phyloP scores from a whole-genome alignment of 1,140 invertebrate species.

The Drosophila punjabiensis region DNA sequence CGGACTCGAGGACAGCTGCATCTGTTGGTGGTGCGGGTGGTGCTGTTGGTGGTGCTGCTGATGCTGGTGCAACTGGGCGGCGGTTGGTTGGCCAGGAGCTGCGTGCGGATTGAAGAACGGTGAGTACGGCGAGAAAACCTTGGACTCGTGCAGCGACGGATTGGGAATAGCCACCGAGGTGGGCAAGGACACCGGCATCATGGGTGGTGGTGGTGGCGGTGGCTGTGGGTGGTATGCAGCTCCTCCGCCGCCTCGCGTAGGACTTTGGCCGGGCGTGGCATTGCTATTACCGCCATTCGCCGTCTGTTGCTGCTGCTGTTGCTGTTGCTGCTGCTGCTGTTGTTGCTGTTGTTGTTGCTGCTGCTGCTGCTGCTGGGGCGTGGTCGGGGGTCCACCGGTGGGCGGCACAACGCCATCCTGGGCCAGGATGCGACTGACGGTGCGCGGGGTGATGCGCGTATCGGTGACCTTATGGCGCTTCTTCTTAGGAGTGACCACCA shows the following conservation, averaged over 20 bases:
- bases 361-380: slow-evolving; percentile 47
- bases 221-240: slow-evolving; percentile 87
- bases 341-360: slow-evolving; percentile 50
- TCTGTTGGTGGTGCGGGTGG: slow-evolving; percentile 66
- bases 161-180: slow-evolving; percentile 98
- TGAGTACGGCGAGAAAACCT: slow-evolving; percentile 96
- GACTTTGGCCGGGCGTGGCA: slow-evolving; percentile 86
- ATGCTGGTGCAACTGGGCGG: slow-evolving; percentile 84
- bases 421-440: slow-evolving; percentile 93
- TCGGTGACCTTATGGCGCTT: slow-evolving; percentile 99
- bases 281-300: slow-evolving; percentile 56
- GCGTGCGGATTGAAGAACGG: slow-evolving; percentile 91
- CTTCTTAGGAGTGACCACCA: slow-evolving; percentile 97
- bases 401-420: slow-evolving; percentile 91
- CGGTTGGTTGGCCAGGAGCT: slow-evolving; percentile 80
- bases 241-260: slow-evolving; percentile 88
- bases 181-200: slow-evolving; percentile 89
- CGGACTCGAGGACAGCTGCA: slow-evolving; percentile 86
- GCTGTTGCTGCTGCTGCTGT: slow-evolving; percentile 51
- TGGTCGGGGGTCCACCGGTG: slow-evolving; percentile 47
- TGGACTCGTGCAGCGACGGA: slow-evolving; percentile 97
- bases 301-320: slow-evolving; percentile 56
- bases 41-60: slow-evolving; percentile 65
- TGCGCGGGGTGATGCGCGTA: slow-evolving; percentile 96
- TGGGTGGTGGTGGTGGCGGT: slow-evolving; percentile 90